Percentiles rank a stretch among this genome's conserved stretches.
phyloP scores from a whole-genome alignment of 2,797 vertebrate species.

The Garrulus glandarius region DNA sequence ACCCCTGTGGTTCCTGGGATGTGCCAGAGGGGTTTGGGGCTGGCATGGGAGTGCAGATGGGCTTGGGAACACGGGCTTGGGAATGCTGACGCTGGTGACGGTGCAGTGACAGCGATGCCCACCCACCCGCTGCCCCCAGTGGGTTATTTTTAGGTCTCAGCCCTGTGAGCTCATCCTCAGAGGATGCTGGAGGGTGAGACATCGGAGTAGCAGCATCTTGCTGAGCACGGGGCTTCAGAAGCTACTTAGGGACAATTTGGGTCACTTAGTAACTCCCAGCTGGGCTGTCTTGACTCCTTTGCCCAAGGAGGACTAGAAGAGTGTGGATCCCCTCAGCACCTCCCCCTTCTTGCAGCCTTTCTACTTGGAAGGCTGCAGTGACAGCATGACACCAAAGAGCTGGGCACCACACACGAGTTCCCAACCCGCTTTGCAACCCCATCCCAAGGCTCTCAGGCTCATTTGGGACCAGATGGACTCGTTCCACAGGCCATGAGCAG shows the following conservation, averaged over 20 bases:
- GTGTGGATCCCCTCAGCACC: rapidly evolving
- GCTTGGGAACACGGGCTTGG: background rate
- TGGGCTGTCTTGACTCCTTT: background rate
- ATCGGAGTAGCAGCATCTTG: rapidly evolving
- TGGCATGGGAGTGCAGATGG: rapidly evolving
- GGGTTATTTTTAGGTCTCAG: background rate
- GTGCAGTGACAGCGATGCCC: background rate
- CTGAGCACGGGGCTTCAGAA: background rate
- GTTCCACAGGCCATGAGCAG: background rate
- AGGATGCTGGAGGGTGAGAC: background rate
- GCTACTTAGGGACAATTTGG: background rate
- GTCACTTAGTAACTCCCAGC: background rate
- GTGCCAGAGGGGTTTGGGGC: background rate
- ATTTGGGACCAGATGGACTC: background rate
- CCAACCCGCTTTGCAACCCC: background rate
- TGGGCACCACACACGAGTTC: rapidly evolving
- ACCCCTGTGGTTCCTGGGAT: rapidly evolving
- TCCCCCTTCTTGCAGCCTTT: background rate
- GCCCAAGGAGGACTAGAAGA: background rate
- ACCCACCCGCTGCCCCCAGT: background rate
- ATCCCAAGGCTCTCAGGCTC: background rate
- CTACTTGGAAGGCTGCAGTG: background rate
- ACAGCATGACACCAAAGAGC: background rate
- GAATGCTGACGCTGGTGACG: background rate
- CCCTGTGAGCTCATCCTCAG: background rate